phyloP scores from a whole-genome alignment of 2,797 vertebrate genomes.

The Halcyon leucocephala region DNA sequence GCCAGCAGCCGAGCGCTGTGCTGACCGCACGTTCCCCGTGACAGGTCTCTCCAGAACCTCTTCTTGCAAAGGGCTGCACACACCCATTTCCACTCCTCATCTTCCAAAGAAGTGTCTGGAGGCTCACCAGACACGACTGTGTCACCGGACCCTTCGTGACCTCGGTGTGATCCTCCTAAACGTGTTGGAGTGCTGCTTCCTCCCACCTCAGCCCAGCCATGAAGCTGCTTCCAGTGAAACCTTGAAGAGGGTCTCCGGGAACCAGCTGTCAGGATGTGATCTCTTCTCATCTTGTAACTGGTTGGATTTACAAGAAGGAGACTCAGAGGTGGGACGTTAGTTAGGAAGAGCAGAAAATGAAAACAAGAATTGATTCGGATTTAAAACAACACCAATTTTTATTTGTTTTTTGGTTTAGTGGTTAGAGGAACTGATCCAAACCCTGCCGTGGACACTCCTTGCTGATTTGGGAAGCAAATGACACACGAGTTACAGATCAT shows the following conservation, averaged over 20 bases:
- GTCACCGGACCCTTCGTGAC: not conserved
- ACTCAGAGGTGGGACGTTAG: rapidly evolving
- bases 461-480: conserved; percentile 5
- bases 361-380: not conserved
- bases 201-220: not conserved
- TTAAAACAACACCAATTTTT: too few species aligned
- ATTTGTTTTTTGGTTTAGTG: too few species aligned
- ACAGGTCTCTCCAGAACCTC: not conserved
- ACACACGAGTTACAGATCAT: not conserved
- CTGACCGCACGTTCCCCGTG: rapidly evolving
- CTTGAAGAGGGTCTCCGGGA: not conserved
- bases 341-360: not conserved
- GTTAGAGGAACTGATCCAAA: not conserved
- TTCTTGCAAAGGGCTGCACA: rapidly evolving
- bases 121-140: too few species aligned
- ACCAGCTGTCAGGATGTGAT: not conserved
- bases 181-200: not conserved
- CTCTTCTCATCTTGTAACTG: not conserved
- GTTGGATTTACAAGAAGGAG: not conserved
- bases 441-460: not conserved
- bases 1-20: rapidly evolving
- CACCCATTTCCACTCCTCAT: rapidly evolving
- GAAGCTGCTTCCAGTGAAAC: not conserved
- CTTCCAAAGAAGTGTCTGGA: not conserved
- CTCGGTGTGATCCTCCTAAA: not conserved